phyloP scores from a whole-genome alignment of 2,888 invertebrate genomes.

The Chymomyza fuscimana region DNA sequence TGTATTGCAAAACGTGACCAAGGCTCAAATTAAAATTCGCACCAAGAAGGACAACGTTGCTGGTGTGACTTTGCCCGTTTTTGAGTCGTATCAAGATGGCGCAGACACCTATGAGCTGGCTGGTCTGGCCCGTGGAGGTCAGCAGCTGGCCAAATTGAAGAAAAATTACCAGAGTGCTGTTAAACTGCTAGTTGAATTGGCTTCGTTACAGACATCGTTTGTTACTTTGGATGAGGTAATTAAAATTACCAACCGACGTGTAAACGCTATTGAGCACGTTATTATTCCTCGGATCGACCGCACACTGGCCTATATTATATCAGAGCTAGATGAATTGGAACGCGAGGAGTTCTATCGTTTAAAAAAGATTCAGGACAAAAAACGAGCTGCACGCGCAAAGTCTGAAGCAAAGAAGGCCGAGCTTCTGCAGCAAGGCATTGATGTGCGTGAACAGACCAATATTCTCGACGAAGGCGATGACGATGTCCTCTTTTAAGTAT shows the following conservation, averaged over 20 bases:
- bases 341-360: constrained; percentile 98
- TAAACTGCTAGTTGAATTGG: constrained; percentile 96
- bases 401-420: constrained; percentile 82
- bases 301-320: constrained; percentile 96
- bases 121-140: constrained; percentile 97
- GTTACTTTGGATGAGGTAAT: constrained; percentile 99
- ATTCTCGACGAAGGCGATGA: constrained; percentile 93
- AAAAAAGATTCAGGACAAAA: constrained; percentile 97
- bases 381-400: constrained; percentile 88
- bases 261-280: constrained; percentile 99
- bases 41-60: constrained; percentile 99
- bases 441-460: constrained; percentile 80
- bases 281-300: constrained; percentile 98
- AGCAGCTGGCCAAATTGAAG: constrained; percentile 97
- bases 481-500: constrained; percentile 89
- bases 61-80: constrained; percentile 97
- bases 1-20: constrained; percentile 98
- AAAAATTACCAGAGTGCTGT: constrained; percentile 98
- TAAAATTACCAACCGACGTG: constrained; percentile 98
- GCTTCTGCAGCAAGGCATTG: constrained; percentile 80
- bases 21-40: constrained; percentile 97
- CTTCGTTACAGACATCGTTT: constrained; percentile 98
- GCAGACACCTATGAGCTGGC: constrained; percentile 97
- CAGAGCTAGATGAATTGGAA: constrained; percentile 98
- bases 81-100: constrained; percentile 87